Percentiles rank a stretch among this genome's conserved stretches.
These are phyloP conservation scores for Trachemys scripta DNA, from an alignment of 2,113 vertebrate species.

Conservation along the genomic window DNA sequence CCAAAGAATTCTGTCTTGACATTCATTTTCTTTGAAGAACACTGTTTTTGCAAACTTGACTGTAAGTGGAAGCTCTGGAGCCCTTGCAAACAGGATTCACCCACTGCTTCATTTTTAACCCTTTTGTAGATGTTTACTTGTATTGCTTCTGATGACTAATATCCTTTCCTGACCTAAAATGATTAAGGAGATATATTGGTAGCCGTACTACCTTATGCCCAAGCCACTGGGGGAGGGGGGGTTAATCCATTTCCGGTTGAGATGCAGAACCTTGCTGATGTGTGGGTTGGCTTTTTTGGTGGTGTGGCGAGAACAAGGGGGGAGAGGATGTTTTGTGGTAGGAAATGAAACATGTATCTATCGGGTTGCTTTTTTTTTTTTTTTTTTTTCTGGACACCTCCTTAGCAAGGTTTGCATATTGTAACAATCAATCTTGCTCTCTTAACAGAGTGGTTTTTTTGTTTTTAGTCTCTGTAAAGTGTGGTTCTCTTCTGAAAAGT, in stretches of 20 bases:
- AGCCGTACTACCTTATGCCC: not conserved
- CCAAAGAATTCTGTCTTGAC: constrained; percentile 24
- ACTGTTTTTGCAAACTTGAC: not conserved
- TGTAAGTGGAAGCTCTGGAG: constrained; percentile 33
- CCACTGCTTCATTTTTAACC: constrained; percentile 23
- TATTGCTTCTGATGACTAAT: constrained; percentile 35
- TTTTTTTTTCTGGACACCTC: constrained; percentile 5
- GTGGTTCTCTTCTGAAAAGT: not conserved
- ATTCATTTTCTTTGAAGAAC: not conserved
- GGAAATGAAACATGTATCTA: constrained; percentile 42
- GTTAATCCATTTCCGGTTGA: constrained; percentile 14
- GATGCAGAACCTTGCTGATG: not conserved
- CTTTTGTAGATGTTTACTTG: constrained; percentile 16
- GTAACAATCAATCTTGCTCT: constrained; percentile 3
- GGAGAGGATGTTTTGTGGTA: constrained; percentile 43
- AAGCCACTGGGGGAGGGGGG: constrained; percentile 17
- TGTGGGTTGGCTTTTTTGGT: constrained; percentile 1
- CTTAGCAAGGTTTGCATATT: constrained; percentile 24
- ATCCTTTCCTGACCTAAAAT: not conserved
- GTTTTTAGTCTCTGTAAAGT: constrained; percentile 1
- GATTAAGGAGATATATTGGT: constrained; percentile 40
- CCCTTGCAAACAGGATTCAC: constrained; percentile 37
- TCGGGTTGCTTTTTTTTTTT: not conserved
- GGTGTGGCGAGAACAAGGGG: not conserved
- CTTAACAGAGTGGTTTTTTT: not conserved